These are phyloP conservation scores for Oreochromis tanganicae DNA, from an alignment of 2,113 vertebrate genomes.

Conservation along the genomic window DNA sequence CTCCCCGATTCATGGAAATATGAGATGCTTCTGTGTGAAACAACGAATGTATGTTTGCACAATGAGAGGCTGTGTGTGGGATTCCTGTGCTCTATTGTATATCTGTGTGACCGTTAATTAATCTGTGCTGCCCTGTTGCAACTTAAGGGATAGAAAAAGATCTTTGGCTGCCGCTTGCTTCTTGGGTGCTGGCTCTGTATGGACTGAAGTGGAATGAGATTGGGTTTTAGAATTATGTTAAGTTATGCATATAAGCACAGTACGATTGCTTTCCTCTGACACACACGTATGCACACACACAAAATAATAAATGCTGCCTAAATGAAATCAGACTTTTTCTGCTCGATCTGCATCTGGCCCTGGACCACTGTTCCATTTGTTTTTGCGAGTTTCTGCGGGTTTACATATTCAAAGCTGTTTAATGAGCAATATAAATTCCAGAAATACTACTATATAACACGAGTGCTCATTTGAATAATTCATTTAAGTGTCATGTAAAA, in stretches of 20 bases:
- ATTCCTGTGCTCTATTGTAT: background rate
- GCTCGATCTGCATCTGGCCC: background rate
- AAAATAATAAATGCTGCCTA: background rate
- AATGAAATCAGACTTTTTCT: background rate
- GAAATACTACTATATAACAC: background rate
- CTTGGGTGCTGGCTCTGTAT: background rate
- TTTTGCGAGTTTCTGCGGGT: background rate
- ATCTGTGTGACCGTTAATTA: slow-evolving; percentile 7
- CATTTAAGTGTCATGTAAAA: slow-evolving; percentile 13
- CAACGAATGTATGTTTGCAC: background rate
- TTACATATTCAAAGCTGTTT: background rate
- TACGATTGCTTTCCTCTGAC: background rate
- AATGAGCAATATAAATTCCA: slow-evolving; percentile 19
- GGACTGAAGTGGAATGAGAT: background rate
- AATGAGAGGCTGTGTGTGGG: background rate
- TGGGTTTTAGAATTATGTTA: slow-evolving; percentile 1
- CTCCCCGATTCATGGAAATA: background rate
- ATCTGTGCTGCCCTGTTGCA: slow-evolving; percentile 23
- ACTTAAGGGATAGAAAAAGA: background rate
- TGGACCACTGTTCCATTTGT: background rate
- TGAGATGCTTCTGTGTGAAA: background rate
- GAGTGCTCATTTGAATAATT: slow-evolving; percentile 25
- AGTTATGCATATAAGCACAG: slow-evolving; percentile 8
- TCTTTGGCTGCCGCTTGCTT: background rate
- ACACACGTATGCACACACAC: background rate